Percentiles rank a stretch among this genome's conserved stretches.
Evolutionary conservation across 92 coral and sea anemone genomes (phyloP).

Genomic region (Bergia sp.): DNA sequence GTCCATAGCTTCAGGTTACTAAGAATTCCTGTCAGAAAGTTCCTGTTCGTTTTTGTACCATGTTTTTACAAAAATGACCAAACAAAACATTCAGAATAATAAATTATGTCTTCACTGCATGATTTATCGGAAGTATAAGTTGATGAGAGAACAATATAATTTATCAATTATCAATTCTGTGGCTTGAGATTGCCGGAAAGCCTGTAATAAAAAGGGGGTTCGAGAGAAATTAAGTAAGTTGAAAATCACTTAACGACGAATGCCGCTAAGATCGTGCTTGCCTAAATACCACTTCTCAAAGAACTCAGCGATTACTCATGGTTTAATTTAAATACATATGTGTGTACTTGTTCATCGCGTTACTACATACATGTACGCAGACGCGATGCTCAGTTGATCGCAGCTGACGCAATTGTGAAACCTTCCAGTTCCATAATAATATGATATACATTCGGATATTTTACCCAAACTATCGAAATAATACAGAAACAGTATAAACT

Average conservation of each 20-base stretch:
- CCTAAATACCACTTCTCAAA: not conserved
- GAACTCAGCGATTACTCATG: too few relatives aligned
- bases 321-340: too few relatives aligned
- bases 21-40: not conserved
- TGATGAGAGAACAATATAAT: not conserved
- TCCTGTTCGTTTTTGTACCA: not conserved
- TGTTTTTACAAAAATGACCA: not conserved
- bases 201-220: not conserved
- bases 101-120: not conserved
- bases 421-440: not conserved
- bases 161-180: not conserved
- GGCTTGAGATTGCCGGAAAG: not conserved
- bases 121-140: not conserved
- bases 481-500: not conserved
- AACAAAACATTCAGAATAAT: not conserved
- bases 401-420: not conserved
- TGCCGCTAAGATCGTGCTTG: not conserved
- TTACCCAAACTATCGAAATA: not conserved
- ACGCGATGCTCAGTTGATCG: not conserved
- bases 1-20: not conserved
- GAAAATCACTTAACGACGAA: not conserved
- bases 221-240: not conserved
- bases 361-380: not conserved
- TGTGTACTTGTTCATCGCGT: not conserved
- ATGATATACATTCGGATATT: too few relatives aligned